Percentiles rank a stretch among this genome's conserved stretches.
phyloP scores from a whole-genome alignment of 2,797 vertebrate species.

The Gallinago solitaria region DNA sequence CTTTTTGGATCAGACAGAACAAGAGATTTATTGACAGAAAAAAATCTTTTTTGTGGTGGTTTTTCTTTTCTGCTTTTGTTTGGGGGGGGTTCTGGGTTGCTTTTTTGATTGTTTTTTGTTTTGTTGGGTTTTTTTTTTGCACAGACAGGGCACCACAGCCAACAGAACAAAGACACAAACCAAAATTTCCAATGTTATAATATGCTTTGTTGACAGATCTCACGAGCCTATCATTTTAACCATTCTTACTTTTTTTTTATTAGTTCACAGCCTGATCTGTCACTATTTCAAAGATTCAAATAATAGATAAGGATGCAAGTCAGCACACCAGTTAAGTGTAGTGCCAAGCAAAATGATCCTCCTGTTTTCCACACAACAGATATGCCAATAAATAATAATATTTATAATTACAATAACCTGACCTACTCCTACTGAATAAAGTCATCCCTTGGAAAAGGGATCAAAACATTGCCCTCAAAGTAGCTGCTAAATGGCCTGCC shows the following conservation, averaged over 20 bases:
- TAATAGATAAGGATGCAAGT: background rate
- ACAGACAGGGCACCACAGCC: background rate
- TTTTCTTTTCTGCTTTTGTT: background rate
- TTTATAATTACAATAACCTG: background rate
- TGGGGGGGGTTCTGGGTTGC: background rate
- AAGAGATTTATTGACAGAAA: background rate
- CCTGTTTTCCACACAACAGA: too few species aligned
- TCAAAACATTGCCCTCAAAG: background rate
- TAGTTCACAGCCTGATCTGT: background rate
- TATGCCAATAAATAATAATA: too few species aligned
- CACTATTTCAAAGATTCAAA: background rate
- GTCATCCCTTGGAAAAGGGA: background rate
- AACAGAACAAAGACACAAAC: background rate
- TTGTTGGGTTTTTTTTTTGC: background rate
- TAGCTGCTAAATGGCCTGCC: background rate
- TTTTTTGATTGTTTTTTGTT: too few species aligned
- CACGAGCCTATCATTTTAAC: background rate
- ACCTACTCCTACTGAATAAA: background rate
- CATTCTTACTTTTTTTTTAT: background rate
- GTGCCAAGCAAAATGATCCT: background rate
- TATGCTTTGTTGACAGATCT: background rate
- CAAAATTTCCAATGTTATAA: background rate
- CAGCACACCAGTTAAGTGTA: background rate
- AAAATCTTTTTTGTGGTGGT: background rate
- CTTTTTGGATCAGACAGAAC: background rate